Evolutionary conservation across 2,113 vertebrate genomes (phyloP).

Genomic region (Chlamydotis undulata): DNA sequence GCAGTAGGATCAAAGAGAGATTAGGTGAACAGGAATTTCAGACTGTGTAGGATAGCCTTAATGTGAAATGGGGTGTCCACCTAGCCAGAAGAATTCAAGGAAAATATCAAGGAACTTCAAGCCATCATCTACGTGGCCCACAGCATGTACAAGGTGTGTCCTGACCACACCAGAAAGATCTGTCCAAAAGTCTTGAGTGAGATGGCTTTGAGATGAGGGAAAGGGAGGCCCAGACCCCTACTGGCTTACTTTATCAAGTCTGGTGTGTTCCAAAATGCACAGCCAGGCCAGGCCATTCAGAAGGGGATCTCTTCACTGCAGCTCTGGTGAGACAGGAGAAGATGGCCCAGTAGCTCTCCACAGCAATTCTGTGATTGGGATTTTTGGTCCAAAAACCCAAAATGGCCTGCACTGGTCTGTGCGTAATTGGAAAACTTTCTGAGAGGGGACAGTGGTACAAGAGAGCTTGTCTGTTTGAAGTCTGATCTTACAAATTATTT

Average conservation of each 20-base stretch:
- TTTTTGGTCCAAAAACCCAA: not conserved
- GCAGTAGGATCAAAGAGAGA: not conserved
- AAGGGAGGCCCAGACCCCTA: not conserved
- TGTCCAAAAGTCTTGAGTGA: not conserved
- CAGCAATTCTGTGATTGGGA: too few species aligned
- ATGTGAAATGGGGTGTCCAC: not conserved
- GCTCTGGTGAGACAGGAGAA: not conserved
- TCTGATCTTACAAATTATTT: not conserved
- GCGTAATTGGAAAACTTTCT: not conserved
- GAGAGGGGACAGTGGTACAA: not conserved
- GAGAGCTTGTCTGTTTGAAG: not conserved
- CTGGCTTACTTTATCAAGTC: rapidly evolving
- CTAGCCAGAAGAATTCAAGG: not conserved
- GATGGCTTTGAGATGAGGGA: rapidly evolving
- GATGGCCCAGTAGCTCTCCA: not conserved
- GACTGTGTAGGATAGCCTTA: rapidly evolving
- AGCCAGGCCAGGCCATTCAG: not conserved
- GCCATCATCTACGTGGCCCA: not conserved
- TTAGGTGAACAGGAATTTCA: not conserved
- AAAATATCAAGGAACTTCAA: not conserved
- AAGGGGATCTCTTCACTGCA: not conserved
- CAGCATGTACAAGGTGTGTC: not conserved
- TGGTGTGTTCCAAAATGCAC: rapidly evolving
- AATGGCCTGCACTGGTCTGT: rapidly evolving
- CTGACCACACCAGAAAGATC: not conserved